These are phyloP conservation scores for Halcyon smyrnensis DNA, from an alignment of 2,797 vertebrate species.

Conservation along the genomic window DNA sequence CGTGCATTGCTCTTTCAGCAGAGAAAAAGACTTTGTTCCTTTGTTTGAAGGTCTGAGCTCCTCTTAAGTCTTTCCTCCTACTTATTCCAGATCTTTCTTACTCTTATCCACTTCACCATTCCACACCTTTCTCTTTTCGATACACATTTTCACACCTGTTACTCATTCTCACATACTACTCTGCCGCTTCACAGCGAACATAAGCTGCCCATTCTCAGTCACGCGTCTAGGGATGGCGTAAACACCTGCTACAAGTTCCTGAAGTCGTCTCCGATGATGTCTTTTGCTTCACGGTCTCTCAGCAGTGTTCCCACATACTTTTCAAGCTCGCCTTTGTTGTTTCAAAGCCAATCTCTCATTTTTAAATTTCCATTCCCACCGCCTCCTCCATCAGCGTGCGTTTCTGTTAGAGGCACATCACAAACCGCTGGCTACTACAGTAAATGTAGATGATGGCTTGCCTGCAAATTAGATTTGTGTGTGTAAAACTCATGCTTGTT, in stretches of 20 bases:
- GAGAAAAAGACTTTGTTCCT: background rate
- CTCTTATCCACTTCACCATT: background rate
- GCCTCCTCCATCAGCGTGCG: background rate
- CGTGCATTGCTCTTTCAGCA: background rate
- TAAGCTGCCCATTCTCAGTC: background rate
- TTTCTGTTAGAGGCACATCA: background rate
- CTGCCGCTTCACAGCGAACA: background rate
- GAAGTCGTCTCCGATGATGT: background rate
- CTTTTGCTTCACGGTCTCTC: background rate
- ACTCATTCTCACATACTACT: background rate
- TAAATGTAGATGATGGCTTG: slow-evolving; percentile 34
- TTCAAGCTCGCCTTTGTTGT: background rate
- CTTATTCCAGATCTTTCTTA: background rate
- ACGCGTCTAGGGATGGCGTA: background rate
- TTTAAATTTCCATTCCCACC: background rate
- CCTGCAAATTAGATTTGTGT: slow-evolving; percentile 51
- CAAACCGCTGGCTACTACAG: slow-evolving; percentile 20
- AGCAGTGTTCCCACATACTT: background rate
- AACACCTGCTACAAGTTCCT: background rate
- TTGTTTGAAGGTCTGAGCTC: background rate
- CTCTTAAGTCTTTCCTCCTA: background rate
- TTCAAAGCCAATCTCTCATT: background rate
- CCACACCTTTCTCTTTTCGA: background rate
- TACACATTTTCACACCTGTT: background rate
- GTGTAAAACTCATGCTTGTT: slow-evolving; percentile 35